Base-by-base conservation (phyloP, 2,888 invertebrate genomes). In the Synanthedon andrenaeformis region DNA sequence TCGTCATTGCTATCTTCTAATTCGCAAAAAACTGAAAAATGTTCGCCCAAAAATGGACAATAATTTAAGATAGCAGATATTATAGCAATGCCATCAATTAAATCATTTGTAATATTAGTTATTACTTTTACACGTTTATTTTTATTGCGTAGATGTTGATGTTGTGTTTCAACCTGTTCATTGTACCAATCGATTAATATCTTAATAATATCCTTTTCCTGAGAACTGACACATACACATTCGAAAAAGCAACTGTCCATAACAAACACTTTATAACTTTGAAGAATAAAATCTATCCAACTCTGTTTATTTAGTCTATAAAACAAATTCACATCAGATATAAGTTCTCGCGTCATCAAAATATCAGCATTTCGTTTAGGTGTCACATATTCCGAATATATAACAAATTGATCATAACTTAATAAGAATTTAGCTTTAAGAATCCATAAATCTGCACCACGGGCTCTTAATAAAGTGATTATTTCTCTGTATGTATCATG, bases 231-330 rank as follows among this genome's bases (percentile, higher is more conserved):
- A 63, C 83, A 84, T 23, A 81, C 71, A 56, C 82, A 85, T 51
- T 87, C 85, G 65, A 83, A 82, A 57, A 85, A 86, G 57, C 88
- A 82, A 60, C 85, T 79, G 12, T 80, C 80, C 64, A 90, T 72
- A 5, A 90, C 72, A 50, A 90, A 88, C 19, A 87, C 83, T 72
- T 91, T 91, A 62, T 89, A 91, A 49, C 88, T 89, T 72, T 91
- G 91, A 54, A 91, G 68, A 61, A 91, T 79, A 42, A 92, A 74
- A 65, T 92, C 92, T 14, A 91, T 62, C 92, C 92, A 92, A 57
- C 83, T 82, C 67, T 86, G 87, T 63, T 85, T 87, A 58, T 72
- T 81, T 42, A 86, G 63, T 60, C 85, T 75, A 28, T 77, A 59
- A 59, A 72, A 87, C 56, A 82, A 66, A 23, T 59, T 56, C 2